These are phyloP conservation scores for Lophura nycthemera DNA, from an alignment of 2,113 vertebrate species.

Conservation along the genomic window DNA sequence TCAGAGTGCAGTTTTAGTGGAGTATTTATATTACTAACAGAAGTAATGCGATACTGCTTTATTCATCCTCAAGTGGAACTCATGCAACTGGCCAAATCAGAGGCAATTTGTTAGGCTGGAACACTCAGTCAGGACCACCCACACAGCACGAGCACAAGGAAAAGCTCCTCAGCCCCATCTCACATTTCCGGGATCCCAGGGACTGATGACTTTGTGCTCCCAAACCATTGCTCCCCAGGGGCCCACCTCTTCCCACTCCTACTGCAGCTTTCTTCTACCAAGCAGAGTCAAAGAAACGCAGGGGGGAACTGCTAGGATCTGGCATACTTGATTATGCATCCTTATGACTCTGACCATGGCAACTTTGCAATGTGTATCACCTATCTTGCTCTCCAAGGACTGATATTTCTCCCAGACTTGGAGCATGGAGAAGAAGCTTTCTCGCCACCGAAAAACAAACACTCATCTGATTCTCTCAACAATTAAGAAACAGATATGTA, in stretches of 20 bases:
- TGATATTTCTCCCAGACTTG: not conserved
- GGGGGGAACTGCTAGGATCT: not conserved
- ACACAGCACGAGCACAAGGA: not conserved
- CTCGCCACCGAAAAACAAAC: not conserved
- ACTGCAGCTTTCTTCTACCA: not conserved
- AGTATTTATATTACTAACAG: not conserved
- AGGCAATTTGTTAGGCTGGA: not conserved
- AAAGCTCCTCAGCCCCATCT: not conserved
- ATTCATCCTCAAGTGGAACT: not conserved
- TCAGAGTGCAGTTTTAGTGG: not conserved
- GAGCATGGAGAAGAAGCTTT: not conserved
- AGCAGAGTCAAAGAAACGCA: not conserved
- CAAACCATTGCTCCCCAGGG: fast-evolving
- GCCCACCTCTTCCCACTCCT: not conserved
- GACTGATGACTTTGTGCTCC: not conserved
- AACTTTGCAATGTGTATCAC: not conserved
- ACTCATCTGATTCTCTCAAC: not conserved
- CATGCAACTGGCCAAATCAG: not conserved
- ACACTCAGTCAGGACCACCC: not conserved
- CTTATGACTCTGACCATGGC: not conserved
- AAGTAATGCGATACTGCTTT: not conserved
- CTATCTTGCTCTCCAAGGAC: not conserved
- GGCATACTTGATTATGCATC: fast-evolving
- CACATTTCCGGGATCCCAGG: not conserved
- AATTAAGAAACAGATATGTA: not conserved